Evolutionary conservation across 2,888 invertebrate genomes (phyloP).

Genomic region (Yponomeuta sedellus): DNA sequence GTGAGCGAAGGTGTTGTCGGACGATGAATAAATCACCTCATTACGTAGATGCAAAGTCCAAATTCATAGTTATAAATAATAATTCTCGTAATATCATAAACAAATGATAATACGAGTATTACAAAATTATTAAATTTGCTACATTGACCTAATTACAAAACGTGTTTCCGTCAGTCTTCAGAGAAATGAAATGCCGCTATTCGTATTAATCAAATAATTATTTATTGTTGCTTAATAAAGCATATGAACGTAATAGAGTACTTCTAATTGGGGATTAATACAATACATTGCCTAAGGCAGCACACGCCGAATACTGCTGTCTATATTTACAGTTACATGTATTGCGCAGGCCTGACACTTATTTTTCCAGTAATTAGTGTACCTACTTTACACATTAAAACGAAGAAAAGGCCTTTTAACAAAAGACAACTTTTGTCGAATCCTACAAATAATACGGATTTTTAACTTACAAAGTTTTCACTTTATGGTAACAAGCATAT

Average conservation of each 20-base stretch:
- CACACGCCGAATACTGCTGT: not conserved
- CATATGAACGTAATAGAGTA: not conserved
- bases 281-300: constrained; percentile 5
- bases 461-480: too few species aligned
- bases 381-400: too few species aligned
- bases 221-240: not conserved
- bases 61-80: too few species aligned
- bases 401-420: too few species aligned
- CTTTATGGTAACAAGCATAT: too few species aligned
- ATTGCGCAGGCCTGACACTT: not conserved
- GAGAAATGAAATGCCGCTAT: not conserved
- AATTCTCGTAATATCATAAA: too few species aligned
- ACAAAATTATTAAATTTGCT: not conserved
- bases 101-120: too few species aligned
- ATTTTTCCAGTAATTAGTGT: not conserved
- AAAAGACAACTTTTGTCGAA: too few species aligned
- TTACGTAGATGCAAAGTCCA: too few species aligned
- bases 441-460: too few species aligned
- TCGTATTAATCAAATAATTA: not conserved
- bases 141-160: constrained; percentile 3
- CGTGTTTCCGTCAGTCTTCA: not conserved
- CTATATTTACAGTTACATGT: not conserved
- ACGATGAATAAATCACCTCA: too few species aligned
- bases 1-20: too few species aligned
- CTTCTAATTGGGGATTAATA: constrained; percentile 6